Evolutionary conservation across 1,140 invertebrate species (phyloP), one percentile per base, ranked within the genome.

Genomic region (Pseudomyrmex sp.): DNA sequence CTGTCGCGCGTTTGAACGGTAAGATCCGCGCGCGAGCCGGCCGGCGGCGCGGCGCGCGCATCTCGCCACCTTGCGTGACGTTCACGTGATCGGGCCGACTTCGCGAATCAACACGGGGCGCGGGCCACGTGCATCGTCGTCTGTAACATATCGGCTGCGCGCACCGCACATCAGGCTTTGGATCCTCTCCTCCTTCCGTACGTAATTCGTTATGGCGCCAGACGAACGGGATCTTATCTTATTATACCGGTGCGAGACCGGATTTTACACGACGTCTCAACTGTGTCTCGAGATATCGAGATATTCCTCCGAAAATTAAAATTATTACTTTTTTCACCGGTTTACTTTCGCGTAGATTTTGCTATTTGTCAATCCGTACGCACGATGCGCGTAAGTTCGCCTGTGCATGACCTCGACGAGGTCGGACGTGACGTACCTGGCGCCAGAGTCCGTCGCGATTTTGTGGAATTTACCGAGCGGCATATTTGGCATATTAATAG

Each of bases 81-180:
- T 89, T 89, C 88, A 89, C 88, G 88, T 89, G 88, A 89, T 89
- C 62, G 62, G 13, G 1, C 4, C 8, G 8, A 5, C 9, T 74
- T 52, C n/a, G 20, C 88, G 76, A 89, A 89, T 89, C 82, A 56
- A 35, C 58, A 46, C 0, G 1, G 46, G 0, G 13, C 12, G 10
- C n/a, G 10, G 15, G 52, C 73, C 82, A 65, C 88, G 88, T 88
- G 87, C 26, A 35, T 69, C 26, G n/a, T 44, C 15, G 58, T 59
- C 48, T 7, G 10, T 23, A 54, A 2, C 2, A 5, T 68, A 46
- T 50, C 5, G 50, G 26, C 56, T n/a, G 23, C 2, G 1, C 7
- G 70, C 79, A 35, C 35, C 35, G 35, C 26, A 50, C 50, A 50
- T 50, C 50, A 50, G 50, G 50, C 12, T 50, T 35, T 35, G 35